Percentiles rank a stretch among this genome's conserved stretches.
These are phyloP conservation scores for Nephrocerus scutellatus DNA, from an alignment of 2,888 invertebrate genomes.

Conservation along the genomic window DNA sequence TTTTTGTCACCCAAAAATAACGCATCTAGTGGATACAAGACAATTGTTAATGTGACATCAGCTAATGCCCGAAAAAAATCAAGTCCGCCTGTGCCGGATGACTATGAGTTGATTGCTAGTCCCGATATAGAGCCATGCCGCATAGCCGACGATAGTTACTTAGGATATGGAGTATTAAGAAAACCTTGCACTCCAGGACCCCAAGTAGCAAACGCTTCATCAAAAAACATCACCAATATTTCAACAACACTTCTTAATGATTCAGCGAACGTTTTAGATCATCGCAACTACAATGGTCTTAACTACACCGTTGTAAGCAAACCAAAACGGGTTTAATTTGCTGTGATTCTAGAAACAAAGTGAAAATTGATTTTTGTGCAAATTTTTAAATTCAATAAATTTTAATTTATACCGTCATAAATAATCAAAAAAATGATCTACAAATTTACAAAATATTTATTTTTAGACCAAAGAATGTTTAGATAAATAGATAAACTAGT, in stretches of 20 bases:
- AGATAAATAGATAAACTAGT: no score
- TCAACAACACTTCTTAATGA: conserved; percentile 29
- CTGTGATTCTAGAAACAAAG: conserved; percentile 6
- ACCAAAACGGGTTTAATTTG: conserved; percentile 67
- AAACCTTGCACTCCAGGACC: conserved; percentile 53
- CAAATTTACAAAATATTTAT: conserved; percentile 6
- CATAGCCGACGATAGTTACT: conserved; percentile 71
- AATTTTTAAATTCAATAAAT: conserved; percentile 1
- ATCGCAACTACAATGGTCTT: conserved; percentile 66
- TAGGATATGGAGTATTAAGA: conserved; percentile 71
- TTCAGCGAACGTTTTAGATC: conserved; percentile 50
- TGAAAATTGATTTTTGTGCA: conserved; percentile 4
- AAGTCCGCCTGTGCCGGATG: conserved; percentile 54
- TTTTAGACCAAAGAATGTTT: conserved; percentile 21
- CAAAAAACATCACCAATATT: background rate
- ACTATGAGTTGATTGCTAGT: conserved; percentile 68
- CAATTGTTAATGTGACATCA: conserved; percentile 58
- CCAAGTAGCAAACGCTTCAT: conserved; percentile 3
- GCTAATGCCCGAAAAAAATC: conserved; percentile 35
- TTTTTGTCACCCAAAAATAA: conserved; percentile 72
- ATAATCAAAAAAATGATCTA: conserved; percentile 1
- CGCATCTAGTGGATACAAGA: conserved; percentile 63
- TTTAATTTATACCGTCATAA: background rate
- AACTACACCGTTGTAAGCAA: conserved; percentile 80
- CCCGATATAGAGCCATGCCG: conserved; percentile 61